Percentiles rank a stretch among this genome's conserved stretches.
These are phyloP conservation scores for Saccopteryx leptura DNA, from an alignment of 2,113 vertebrate species.

Conservation along the genomic window DNA sequence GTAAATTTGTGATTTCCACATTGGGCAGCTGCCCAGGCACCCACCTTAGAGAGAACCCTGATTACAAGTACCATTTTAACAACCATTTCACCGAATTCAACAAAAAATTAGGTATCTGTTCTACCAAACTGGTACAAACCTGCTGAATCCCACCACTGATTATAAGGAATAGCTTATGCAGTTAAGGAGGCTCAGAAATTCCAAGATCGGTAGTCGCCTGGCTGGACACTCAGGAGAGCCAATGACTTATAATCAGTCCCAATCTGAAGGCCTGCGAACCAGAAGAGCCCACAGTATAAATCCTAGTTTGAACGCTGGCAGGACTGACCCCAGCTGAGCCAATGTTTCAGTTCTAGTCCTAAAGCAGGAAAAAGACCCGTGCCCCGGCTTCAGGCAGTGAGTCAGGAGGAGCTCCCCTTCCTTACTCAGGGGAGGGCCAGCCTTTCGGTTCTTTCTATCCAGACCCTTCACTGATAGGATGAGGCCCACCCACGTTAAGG, in stretches of 20 bases:
- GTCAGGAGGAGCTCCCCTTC: not conserved
- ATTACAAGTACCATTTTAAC: too few relatives aligned
- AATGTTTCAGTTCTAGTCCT: not conserved
- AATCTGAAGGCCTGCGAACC: not conserved
- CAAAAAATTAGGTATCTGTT: too few relatives aligned
- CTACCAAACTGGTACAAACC: too few relatives aligned
- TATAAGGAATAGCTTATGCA: not conserved
- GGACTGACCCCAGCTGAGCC: not conserved
- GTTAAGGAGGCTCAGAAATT: not conserved
- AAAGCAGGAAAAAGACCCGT: not conserved
- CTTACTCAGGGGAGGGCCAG: not conserved
- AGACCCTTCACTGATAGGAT: not conserved
- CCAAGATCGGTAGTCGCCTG: not conserved
- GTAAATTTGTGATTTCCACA: too few relatives aligned
- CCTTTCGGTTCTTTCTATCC: not conserved
- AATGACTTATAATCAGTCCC: too few relatives aligned
- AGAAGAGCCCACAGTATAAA: not conserved
- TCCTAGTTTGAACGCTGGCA: not conserved
- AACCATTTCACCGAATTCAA: too few relatives aligned
- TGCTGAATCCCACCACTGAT: too few relatives aligned
- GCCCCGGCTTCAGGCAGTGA: too few relatives aligned
- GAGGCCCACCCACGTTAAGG: not conserved
- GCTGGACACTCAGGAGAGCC: not conserved
- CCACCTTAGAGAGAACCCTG: too few relatives aligned
- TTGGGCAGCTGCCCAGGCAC: too few relatives aligned